Evolutionary conservation across 2,797 vertebrate species (phyloP), one percentile per base, ranked within the genome.

Genomic region (Halcyon badia): DNA sequence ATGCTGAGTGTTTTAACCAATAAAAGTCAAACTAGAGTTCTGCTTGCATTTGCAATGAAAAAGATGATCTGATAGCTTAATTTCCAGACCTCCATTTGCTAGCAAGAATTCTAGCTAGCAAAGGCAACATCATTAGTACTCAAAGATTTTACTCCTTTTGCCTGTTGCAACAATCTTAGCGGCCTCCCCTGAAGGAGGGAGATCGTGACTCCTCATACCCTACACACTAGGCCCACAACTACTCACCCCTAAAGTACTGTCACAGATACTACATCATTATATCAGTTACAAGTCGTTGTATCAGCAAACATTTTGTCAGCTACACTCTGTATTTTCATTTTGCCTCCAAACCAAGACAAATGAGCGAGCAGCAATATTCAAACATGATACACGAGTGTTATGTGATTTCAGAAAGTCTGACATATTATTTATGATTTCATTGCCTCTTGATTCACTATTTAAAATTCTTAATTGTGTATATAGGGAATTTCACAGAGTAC

Each of bases 281-380:
- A 10, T 4, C 30, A 42, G 24, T 58, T 37, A 5, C 6, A 31
- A 60, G 14, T 3, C 2, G 0, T 6, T 11, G 10, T 2, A 7
- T 9, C 35, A 48, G 26, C 60, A 57, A 61, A 25, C 21, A 33
- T 9, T 11, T 13, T 3, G 4, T 6, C 66, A 39, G 24, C 56
- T 81, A 4, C 3, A 2, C 46, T 33, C 21, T 13, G 0, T 31
- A 19, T 33, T 68, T 69, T 52, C 28, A 30, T 35, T 35, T 31
- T 68, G 9, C 48, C 58, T 60, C 71, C 64, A 51, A 87, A 72
- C 37, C 19, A 5, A 1, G 14, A 39, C 30, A 46, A 56, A 62
- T 2, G 3, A 54, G 8, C 3, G 8, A 94, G 56, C 42, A 76
- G 70, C 81, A 83, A 65, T 37, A 30, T 30, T 88, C 37, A 46